Percentiles rank a stretch among this genome's conserved stretches.
These are phyloP conservation scores for Marcusenius ussheri DNA, from an alignment of 2,113 vertebrate genomes.

Conservation along the genomic window DNA sequence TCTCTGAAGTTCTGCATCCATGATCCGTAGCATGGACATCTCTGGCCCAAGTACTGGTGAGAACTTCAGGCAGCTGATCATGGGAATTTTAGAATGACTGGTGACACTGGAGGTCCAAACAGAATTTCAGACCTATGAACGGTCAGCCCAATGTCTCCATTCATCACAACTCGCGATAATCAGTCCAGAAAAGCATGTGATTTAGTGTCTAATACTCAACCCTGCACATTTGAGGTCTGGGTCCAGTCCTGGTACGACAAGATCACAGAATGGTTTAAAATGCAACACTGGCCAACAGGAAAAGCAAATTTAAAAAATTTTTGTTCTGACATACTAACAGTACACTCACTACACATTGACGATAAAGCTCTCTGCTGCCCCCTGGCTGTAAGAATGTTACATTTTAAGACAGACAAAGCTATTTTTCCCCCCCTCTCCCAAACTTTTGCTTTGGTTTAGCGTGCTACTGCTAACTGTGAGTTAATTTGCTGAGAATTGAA, in stretches of 20 bases:
- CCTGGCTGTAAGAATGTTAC: background rate
- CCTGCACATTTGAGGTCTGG: background rate
- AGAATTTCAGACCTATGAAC: background rate
- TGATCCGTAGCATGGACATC: background rate
- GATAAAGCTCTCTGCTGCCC: conserved; percentile 3
- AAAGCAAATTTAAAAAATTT: background rate
- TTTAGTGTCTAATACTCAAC: background rate
- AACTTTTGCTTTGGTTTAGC: conserved; percentile 1
- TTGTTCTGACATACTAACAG: background rate
- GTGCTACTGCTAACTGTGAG: background rate
- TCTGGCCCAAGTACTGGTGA: background rate
- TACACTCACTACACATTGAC: background rate
- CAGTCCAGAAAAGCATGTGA: background rate
- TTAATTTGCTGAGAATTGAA: background rate
- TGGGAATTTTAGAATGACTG: background rate
- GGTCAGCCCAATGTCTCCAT: background rate
- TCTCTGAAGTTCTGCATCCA: background rate
- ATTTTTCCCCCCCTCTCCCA: background rate
- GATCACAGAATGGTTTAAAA: background rate
- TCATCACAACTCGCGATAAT: background rate
- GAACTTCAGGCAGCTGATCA: background rate
- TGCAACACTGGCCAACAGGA: background rate
- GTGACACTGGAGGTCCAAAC: background rate
- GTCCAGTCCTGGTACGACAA: background rate
- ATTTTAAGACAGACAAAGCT: background rate